phyloP scores from a whole-genome alignment of 1,140 invertebrate species.

The Eulimnadia texana region DNA sequence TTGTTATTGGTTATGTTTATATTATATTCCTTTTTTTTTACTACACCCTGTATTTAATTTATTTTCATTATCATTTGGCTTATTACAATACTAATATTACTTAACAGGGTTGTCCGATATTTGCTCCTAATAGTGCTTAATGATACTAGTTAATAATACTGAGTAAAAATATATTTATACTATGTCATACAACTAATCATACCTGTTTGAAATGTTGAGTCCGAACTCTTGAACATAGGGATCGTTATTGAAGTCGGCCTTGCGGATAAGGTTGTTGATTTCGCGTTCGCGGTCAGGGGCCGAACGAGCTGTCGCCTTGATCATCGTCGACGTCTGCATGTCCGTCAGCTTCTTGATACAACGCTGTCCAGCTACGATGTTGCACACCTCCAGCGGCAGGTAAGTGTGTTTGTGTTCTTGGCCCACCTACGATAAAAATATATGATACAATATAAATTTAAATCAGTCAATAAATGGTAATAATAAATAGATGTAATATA shows the following conservation, averaged over 20 bases:
- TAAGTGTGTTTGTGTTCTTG: slow-evolving; percentile 99
- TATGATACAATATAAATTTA: too few species aligned
- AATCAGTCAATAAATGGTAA: too few species aligned
- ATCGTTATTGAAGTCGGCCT: slow-evolving; percentile 98
- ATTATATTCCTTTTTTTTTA: too few species aligned
- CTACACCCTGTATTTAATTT: too few species aligned
- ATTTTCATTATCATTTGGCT: too few species aligned
- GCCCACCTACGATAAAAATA: slow-evolving; percentile 42
- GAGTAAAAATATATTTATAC: too few species aligned
- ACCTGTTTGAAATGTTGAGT: slow-evolving; percentile 35
- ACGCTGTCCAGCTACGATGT: slow-evolving; percentile 95
- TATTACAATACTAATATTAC: too few species aligned
- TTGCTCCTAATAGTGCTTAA: too few species aligned
- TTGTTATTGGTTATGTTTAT: too few species aligned
- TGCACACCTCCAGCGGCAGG: slow-evolving; percentile 94
- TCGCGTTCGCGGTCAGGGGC: slow-evolving; percentile 96
- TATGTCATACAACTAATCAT: too few species aligned
- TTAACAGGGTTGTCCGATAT: too few species aligned
- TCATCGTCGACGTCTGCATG: slow-evolving; percentile 99
- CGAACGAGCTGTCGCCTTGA: slow-evolving; percentile 95
- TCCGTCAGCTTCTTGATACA: slow-evolving; percentile 99
- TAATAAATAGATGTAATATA: slow-evolving; percentile 2
- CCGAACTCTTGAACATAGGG: slow-evolving; percentile 83
- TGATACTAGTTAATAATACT: too few species aligned
- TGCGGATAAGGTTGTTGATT: slow-evolving; percentile 91